phyloP scores from a whole-genome alignment of 2,888 invertebrate genomes.

The Druceiella hillmani region DNA sequence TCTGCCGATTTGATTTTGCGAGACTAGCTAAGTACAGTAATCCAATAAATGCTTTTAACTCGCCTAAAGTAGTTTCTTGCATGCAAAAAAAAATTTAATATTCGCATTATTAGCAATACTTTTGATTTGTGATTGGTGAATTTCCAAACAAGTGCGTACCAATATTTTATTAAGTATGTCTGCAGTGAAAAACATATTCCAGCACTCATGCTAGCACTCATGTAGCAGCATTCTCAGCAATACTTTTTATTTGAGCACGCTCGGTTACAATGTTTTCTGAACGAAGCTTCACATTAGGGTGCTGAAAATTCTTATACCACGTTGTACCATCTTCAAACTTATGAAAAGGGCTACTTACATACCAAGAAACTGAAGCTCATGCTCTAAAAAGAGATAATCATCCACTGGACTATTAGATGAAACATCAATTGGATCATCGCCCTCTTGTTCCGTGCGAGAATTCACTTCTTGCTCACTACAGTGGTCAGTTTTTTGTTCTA shows the following conservation, averaged over 20 bases:
- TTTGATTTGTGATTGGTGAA: neutral
- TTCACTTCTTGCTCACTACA: too few relatives aligned
- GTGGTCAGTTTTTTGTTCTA: neutral
- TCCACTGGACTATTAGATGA: too few relatives aligned
- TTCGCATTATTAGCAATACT: neutral
- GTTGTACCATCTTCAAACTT: conserved; percentile 3
- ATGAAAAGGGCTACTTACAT: too few relatives aligned
- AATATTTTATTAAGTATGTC: neutral
- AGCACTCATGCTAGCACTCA: too few relatives aligned
- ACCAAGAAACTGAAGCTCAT: too few relatives aligned
- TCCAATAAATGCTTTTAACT: conserved; percentile 22
- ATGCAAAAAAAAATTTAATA: too few relatives aligned
- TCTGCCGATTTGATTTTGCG: conserved; percentile 15
- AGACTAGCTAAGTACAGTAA: conserved; percentile 21
- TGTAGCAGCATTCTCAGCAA: too few relatives aligned
- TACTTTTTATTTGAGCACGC: too few relatives aligned
- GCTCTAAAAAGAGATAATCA: too few relatives aligned
- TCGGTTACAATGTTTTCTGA: conserved; percentile 8
- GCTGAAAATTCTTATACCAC: conserved; percentile 8
- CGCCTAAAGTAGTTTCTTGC: conserved; percentile 6
- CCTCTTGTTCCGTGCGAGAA: too few relatives aligned
- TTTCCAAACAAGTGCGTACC: neutral
- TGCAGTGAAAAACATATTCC: conserved; percentile 1
- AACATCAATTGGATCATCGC: too few relatives aligned
- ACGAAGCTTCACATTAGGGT: neutral